Evolutionary conservation across 2,113 vertebrate genomes (phyloP).

Genomic region (Hemibates koningsi): DNA sequence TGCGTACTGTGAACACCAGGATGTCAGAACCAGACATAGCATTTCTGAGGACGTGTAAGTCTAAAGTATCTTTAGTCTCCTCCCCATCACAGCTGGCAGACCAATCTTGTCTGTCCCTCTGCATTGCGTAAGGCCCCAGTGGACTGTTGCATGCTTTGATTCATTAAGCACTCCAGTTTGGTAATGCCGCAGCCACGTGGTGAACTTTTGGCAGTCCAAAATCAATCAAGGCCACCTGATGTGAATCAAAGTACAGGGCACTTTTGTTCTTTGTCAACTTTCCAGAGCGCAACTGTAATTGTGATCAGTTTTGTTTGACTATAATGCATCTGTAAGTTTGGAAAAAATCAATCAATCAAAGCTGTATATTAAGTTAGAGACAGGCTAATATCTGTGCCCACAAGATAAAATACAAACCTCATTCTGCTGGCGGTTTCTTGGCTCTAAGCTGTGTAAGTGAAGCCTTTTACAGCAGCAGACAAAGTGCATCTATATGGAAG

Average conservation of each 20-base stretch:
- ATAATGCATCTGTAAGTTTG: neutral
- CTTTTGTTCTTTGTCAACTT: neutral
- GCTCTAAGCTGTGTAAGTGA: neutral
- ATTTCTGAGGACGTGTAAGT: neutral
- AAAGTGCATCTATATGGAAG: neutral
- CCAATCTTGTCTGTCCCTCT: neutral
- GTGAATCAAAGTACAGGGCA: constrained; percentile 33
- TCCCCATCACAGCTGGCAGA: neutral
- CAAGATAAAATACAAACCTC: neutral
- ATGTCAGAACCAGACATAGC: neutral
- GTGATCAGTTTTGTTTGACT: neutral
- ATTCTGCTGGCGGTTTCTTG: neutral
- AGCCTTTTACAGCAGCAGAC: neutral
- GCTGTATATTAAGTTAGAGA: neutral
- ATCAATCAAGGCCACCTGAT: constrained; percentile 28
- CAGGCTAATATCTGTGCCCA: neutral
- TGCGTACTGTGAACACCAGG: neutral
- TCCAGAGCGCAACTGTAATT: neutral
- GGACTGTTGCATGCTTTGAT: neutral
- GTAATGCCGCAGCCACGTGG: neutral
- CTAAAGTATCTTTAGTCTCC: neutral
- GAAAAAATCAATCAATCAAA: neutral
- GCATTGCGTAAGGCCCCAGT: constrained; percentile 27
- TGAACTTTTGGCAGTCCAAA: constrained; percentile 10
- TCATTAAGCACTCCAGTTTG: constrained; percentile 31